phyloP scores from a whole-genome alignment of 2,113 vertebrate species.

The Psilopsiagon aurifrons region DNA sequence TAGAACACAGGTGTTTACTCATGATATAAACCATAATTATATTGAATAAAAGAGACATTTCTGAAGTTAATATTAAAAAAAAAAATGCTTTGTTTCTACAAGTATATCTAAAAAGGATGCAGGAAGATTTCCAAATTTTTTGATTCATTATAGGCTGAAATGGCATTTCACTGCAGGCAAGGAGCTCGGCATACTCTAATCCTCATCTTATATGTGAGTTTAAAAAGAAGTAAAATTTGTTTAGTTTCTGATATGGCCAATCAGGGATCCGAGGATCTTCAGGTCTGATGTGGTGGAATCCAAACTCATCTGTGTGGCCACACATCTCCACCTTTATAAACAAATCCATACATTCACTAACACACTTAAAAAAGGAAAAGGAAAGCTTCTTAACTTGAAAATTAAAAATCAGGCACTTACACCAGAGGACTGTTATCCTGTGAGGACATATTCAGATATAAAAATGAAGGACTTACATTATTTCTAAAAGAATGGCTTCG shows the following conservation, averaged over 20 bases:
- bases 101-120: neutral
- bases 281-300: rapidly evolving
- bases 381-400: neutral
- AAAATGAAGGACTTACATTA: slow-evolving; percentile 83
- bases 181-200: neutral
- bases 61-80: neutral
- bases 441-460: neutral
- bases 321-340: neutral
- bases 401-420: neutral
- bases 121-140: neutral
- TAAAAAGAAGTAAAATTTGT: neutral
- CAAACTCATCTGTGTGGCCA: neutral
- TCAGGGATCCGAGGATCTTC: neutral
- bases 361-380: neutral
- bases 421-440: neutral
- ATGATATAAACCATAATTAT: neutral
- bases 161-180: neutral
- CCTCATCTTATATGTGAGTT: rapidly evolving
- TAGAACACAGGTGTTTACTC: neutral
- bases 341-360: neutral
- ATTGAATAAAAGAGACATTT: neutral
- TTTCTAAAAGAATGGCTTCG: slow-evolving; percentile 94
- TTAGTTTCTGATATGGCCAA: neutral
- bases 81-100: neutral
- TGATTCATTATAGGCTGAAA: neutral